phyloP scores from a whole-genome alignment of 2,797 vertebrate genomes.

The Natrix natrix region DNA sequence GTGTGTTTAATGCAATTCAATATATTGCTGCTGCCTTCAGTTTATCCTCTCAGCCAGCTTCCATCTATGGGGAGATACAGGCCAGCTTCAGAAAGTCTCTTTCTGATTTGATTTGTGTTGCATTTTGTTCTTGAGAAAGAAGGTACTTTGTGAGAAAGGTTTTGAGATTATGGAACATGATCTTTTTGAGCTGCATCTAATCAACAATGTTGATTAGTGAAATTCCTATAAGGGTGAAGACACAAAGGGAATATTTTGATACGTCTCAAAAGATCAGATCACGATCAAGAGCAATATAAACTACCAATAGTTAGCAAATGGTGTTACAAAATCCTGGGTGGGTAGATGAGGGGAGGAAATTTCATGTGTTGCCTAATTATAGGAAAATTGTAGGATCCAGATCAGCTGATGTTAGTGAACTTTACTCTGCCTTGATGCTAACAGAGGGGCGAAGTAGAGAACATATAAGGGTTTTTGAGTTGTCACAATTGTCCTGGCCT shows the following conservation, averaged over 20 bases:
- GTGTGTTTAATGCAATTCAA: constrained; percentile 67
- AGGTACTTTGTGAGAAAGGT: constrained; percentile 40
- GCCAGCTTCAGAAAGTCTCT: constrained; percentile 27
- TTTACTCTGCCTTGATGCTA: constrained; percentile 12
- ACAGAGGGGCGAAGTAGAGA: constrained; percentile 16
- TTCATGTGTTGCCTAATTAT: constrained; percentile 15
- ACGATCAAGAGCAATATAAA: constrained; percentile 48
- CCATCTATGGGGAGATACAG: background rate
- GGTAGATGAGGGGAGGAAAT: background rate
- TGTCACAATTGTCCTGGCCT: background rate
- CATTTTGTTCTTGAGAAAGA: constrained; percentile 52
- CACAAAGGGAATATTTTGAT: constrained; percentile 30
- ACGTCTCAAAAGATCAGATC: constrained; percentile 45
- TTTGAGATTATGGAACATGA: constrained; percentile 51
- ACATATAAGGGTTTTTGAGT: constrained; percentile 10
- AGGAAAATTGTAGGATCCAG: constrained; percentile 27
- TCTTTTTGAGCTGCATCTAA: constrained; percentile 16
- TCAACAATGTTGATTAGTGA: constrained; percentile 53
- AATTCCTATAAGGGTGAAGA: constrained; percentile 8
- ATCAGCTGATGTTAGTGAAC: constrained; percentile 6
- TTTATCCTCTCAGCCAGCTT: constrained; percentile 30
- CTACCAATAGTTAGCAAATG: constrained; percentile 39
- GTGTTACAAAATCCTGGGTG: constrained; percentile 28
- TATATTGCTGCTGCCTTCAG: constrained; percentile 50
- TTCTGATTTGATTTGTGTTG: background rate